Evolutionary conservation across 2,113 vertebrate genomes (phyloP).

Genomic region (Elachura formosa): DNA sequence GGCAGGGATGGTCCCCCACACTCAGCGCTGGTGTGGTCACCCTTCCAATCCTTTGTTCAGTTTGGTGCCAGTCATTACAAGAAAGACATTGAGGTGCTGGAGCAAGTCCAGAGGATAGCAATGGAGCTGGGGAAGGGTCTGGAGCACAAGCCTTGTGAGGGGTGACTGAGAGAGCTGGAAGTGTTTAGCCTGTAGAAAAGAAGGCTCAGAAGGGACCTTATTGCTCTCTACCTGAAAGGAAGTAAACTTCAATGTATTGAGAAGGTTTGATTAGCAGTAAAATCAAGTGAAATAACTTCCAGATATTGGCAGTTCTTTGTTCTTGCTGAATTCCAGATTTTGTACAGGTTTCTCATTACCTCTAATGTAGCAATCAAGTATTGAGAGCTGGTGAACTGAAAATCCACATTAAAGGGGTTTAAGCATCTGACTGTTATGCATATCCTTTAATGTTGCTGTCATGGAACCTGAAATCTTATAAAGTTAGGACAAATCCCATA

Average conservation of each 20-base stretch:
- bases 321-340: neutral
- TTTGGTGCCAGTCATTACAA: neutral
- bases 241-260: neutral
- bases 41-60: accelerated
- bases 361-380: neutral
- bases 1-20: accelerated
- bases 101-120: neutral
- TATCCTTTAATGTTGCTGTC: neutral
- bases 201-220: neutral
- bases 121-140: accelerated
- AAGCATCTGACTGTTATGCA: neutral
- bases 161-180: neutral
- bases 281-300: neutral
- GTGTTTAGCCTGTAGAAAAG: neutral
- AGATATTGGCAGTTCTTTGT: neutral
- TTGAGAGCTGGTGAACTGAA: neutral
- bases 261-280: neutral
- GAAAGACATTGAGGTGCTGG: neutral
- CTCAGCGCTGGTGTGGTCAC: neutral
- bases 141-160: neutral
- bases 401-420: neutral
- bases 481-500: neutral
- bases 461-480: neutral
- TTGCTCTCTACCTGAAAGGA: neutral
- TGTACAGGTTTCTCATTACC: neutral